These are phyloP conservation scores for Cyanoliseus patagonus DNA, from an alignment of 2,113 vertebrate genomes.

Conservation along the genomic window DNA sequence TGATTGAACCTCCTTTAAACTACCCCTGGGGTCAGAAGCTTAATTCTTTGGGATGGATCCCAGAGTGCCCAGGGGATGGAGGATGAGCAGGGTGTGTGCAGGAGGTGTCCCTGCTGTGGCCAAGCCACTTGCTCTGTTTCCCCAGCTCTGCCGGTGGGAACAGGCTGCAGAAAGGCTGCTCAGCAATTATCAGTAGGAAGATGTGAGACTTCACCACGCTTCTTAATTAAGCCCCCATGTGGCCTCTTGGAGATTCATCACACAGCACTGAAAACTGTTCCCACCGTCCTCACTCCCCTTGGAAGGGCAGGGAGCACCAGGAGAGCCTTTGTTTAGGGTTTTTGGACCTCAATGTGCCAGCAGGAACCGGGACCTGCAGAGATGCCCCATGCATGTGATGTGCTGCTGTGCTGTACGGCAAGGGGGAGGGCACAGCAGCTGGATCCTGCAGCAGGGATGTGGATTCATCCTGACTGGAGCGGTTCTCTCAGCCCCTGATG, in stretches of 20 bases:
- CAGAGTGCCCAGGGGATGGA: neutral
- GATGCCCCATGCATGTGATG: neutral
- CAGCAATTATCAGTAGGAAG: slow-evolving; percentile 50
- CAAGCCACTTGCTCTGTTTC: neutral
- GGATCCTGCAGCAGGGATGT: neutral
- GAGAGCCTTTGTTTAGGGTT: slow-evolving; percentile 1
- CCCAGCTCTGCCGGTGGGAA: neutral
- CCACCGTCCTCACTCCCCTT: neutral
- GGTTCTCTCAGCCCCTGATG: neutral
- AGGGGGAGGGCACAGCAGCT: neutral
- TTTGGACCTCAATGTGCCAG: neutral
- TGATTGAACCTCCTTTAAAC: neutral
- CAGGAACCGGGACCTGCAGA: neutral
- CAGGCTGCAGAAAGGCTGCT: slow-evolving; percentile 7
- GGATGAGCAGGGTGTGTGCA: neutral
- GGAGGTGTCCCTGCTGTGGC: neutral
- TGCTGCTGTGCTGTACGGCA: fast-evolving
- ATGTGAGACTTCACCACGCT: slow-evolving; percentile 58
- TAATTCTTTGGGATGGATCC: neutral
- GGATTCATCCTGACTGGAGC: neutral
- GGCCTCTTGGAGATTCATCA: slow-evolving; percentile 59
- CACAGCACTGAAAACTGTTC: neutral
- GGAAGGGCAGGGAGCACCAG: slow-evolving; percentile 8
- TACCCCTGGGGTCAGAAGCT: neutral
- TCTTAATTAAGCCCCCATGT: slow-evolving; percentile 70